Evolutionary conservation across 2,797 vertebrate species (phyloP).

Genomic region (Pangasius macronema): DNA sequence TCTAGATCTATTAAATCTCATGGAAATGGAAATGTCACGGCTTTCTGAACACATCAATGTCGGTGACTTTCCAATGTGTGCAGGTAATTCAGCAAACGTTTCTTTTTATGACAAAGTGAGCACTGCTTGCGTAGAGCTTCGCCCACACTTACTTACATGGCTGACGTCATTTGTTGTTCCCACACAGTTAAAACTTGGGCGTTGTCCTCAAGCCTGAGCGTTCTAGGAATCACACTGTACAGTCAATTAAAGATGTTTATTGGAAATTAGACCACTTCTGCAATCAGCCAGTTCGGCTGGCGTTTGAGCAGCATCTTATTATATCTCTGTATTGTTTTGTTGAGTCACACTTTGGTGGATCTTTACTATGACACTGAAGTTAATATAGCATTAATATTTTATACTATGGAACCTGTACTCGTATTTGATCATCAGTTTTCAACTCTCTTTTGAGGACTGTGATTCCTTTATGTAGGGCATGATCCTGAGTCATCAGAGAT

Average conservation of each 20-base stretch:
- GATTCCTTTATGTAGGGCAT: background rate
- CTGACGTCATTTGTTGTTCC: background rate
- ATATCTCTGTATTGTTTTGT: background rate
- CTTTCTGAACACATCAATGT: background rate
- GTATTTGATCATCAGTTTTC: background rate
- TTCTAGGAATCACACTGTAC: background rate
- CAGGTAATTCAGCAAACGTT: background rate
- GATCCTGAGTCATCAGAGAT: background rate
- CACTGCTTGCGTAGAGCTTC: background rate
- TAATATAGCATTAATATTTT: too few species aligned
- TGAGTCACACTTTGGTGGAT: too few species aligned
- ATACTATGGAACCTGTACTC: background rate
- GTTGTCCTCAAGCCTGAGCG: background rate
- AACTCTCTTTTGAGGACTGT: background rate
- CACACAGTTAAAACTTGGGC: background rate
- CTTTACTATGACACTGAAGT: too few species aligned
- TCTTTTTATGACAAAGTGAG: background rate
- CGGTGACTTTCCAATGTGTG: background rate
- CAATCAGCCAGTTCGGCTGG: background rate
- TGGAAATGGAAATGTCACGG: background rate
- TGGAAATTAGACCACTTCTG: background rate
- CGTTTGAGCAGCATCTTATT: background rate
- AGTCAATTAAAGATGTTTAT: background rate
- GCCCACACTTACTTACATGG: background rate
- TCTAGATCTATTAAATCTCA: background rate